Percentiles rank a stretch among this genome's conserved stretches.
phyloP scores from a whole-genome alignment of 2,113 vertebrate species.

The Calyptomena viridis region DNA sequence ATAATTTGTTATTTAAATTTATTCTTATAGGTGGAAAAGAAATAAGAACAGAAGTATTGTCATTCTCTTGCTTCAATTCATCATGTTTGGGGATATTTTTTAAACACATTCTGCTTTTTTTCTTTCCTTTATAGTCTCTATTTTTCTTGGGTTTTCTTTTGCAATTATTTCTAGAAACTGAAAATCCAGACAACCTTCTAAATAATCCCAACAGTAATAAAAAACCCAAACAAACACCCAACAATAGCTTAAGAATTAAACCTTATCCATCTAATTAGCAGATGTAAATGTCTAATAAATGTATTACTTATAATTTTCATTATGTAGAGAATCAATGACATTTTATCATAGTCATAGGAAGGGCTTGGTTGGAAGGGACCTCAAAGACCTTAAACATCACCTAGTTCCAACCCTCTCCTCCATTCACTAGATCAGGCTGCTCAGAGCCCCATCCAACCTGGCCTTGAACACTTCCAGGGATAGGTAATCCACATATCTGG shows the following conservation, averaged over 20 bases:
- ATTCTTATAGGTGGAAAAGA: neutral
- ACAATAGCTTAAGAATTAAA: neutral
- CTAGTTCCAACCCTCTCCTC: neutral
- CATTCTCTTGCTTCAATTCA: neutral
- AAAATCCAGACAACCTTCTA: neutral
- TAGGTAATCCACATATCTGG: neutral
- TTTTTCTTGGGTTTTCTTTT: neutral
- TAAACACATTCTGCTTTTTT: too few species aligned
- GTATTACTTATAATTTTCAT: neutral
- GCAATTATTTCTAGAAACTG: neutral
- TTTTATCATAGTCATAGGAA: neutral
- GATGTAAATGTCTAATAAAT: neutral
- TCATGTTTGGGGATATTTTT: too few species aligned
- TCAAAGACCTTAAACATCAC: neutral
- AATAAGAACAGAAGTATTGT: neutral
- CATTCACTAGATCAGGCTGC: neutral
- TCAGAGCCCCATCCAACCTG: neutral
- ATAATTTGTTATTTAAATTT: neutral
- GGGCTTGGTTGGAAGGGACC: fast-evolving
- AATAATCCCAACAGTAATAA: neutral
- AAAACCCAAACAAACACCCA: neutral
- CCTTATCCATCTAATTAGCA: neutral
- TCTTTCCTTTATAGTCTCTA: neutral
- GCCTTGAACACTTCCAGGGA: neutral
- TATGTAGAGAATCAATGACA: neutral